A percentile compares a stretch with the other conserved stretches of the same genome.
phyloP scores from a whole-genome alignment of 2,113 vertebrate species.

The cattle (Bos taurus) region DNA sequence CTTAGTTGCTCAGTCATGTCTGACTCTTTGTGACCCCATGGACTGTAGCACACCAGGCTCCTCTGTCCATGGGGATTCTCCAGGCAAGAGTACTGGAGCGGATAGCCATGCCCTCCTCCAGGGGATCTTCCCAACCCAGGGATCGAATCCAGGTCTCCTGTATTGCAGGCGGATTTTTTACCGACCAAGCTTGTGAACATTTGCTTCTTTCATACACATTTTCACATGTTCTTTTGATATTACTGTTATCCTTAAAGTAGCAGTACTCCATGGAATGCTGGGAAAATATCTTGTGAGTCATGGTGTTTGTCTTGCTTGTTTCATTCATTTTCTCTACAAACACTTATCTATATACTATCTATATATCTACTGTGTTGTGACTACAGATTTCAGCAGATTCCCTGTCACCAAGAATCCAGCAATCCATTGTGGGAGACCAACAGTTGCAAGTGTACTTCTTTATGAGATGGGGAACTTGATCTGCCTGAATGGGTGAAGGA shows the following conservation, averaged over 20 bases:
- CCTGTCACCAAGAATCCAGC: not conserved
- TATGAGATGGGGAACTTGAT: not conserved
- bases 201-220: not conserved
- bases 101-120: not conserved
- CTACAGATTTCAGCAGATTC: not conserved
- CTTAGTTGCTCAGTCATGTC: fast-evolving
- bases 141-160: not conserved
- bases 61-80: not conserved
- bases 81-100: not conserved
- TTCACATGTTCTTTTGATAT: not conserved
- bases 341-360: not conserved
- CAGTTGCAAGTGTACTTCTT: not conserved
- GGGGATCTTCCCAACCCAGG: not conserved
- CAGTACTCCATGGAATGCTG: not conserved
- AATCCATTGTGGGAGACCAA: not conserved
- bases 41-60: not conserved
- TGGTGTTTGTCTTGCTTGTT: not conserved
- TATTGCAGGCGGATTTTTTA: fast-evolving
- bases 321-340: not conserved
- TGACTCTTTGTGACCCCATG: not conserved
- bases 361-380: not conserved
- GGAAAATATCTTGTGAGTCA: not conserved
- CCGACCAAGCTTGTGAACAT: not conserved
- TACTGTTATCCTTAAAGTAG: not conserved
- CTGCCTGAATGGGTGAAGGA: not conserved